Evolutionary conservation across 1,140 invertebrate species (phyloP).

Genomic region (Idris sp.): DNA sequence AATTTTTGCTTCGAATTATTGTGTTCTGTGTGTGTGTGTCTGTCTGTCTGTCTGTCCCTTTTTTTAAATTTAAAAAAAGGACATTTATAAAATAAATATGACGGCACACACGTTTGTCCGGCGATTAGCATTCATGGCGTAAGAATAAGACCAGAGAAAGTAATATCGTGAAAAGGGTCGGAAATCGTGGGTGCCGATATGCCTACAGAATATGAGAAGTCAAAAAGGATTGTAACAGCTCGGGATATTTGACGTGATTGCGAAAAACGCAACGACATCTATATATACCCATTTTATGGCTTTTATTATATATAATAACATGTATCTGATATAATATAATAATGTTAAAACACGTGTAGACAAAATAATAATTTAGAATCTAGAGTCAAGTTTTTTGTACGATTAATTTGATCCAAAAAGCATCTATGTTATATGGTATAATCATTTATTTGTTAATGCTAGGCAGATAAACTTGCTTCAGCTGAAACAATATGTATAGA

Average conservation of each 20-base stretch:
- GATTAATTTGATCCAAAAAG: no score
- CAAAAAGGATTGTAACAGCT: constrained; percentile 37
- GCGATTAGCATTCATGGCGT: constrained; percentile 53
- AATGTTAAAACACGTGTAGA: no score
- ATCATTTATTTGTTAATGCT: constrained; percentile 55
- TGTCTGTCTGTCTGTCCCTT: no score
- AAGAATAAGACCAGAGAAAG: constrained; percentile 56
- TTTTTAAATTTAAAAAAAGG: no score
- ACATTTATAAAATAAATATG: constrained; percentile 35
- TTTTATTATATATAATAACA: constrained; percentile 61
- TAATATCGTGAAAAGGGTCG: constrained; percentile 61
- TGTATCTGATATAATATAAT: no score
- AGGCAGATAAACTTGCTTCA: constrained; percentile 10
- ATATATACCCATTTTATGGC: constrained; percentile 58
- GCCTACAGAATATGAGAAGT: constrained; percentile 54
- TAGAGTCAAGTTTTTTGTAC: no score
- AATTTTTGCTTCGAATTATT: no score
- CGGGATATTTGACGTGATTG: constrained; percentile 60
- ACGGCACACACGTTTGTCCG: constrained; percentile 11
- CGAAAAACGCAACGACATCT: constrained; percentile 37
- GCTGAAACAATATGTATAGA: constrained; percentile 3
- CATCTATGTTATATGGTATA: no score
- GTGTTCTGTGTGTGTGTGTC: background rate
- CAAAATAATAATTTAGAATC: no score
- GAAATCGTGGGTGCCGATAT: constrained; percentile 45